Percentiles rank a stretch among this genome's conserved stretches.
phyloP scores from a whole-genome alignment of 2,113 vertebrate species.

The Lepidothrix coronata region DNA sequence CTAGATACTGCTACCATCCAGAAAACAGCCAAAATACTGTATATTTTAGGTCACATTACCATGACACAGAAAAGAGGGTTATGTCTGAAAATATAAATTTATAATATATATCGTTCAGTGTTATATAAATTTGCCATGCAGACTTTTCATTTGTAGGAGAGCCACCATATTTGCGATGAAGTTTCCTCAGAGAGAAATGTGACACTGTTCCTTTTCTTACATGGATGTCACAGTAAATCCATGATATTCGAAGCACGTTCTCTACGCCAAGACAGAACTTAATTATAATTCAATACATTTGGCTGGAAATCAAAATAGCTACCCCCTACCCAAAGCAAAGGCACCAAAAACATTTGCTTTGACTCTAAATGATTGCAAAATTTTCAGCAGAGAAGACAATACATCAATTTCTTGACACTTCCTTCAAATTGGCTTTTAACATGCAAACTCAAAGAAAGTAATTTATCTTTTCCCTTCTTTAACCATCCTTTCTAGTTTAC shows the following conservation, averaged over 20 bases:
- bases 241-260: background rate
- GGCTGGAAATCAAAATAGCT: conserved; percentile 18
- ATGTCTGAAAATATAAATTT: background rate
- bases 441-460: background rate
- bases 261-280: background rate
- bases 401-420: conserved; percentile 41
- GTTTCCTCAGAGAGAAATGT: background rate
- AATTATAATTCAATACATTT: conserved; percentile 18
- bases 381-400: conserved; percentile 33
- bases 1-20: background rate
- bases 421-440: conserved; percentile 19
- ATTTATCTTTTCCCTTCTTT: conserved; percentile 4
- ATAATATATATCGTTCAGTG: background rate
- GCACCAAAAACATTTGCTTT: background rate
- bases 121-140: background rate
- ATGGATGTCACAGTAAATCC: background rate
- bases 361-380: conserved; percentile 3
- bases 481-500: background rate
- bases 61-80: background rate
- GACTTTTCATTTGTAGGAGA: background rate
- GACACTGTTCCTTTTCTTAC: background rate
- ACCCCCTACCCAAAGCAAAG: conserved; percentile 19
- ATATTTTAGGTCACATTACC: background rate
- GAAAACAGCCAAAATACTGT: background rate
- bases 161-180: background rate